These are phyloP conservation scores for Terrapene triunguis DNA, from an alignment of 2,113 vertebrate species.

Conservation along the genomic window DNA sequence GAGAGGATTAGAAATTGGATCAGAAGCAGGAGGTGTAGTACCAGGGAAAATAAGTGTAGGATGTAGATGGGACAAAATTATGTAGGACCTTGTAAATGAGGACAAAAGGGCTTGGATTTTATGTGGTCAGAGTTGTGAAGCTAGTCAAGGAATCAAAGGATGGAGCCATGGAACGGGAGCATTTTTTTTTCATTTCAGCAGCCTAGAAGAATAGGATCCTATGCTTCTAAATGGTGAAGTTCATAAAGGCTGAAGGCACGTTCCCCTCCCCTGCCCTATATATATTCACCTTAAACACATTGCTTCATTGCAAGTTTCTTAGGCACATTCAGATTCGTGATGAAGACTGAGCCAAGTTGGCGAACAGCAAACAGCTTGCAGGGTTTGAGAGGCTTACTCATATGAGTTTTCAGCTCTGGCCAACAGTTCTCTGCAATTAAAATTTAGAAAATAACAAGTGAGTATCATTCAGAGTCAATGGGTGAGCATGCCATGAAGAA, in stretches of 20 bases:
- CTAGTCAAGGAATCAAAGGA: background rate
- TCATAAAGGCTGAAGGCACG: background rate
- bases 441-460: background rate
- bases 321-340: background rate
- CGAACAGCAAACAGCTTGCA: background rate
- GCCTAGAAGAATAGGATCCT: background rate
- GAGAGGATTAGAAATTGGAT: background rate
- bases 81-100: background rate
- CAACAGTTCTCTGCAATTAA: background rate
- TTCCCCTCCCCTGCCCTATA: background rate
- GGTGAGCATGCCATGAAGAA: background rate
- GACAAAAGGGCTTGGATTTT: background rate
- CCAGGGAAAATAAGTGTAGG: background rate
- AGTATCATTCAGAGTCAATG: background rate
- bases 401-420: background rate
- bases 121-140: background rate
- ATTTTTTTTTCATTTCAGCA: background rate
- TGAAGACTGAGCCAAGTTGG: background rate
- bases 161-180: background rate
- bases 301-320: background rate
- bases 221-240: background rate
- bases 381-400: background rate
- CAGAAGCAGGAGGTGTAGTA: background rate
- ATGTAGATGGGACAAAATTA: background rate
- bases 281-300: background rate